Evolutionary conservation across 2,888 invertebrate species (phyloP).

Genomic region (Apoda limacodes): DNA sequence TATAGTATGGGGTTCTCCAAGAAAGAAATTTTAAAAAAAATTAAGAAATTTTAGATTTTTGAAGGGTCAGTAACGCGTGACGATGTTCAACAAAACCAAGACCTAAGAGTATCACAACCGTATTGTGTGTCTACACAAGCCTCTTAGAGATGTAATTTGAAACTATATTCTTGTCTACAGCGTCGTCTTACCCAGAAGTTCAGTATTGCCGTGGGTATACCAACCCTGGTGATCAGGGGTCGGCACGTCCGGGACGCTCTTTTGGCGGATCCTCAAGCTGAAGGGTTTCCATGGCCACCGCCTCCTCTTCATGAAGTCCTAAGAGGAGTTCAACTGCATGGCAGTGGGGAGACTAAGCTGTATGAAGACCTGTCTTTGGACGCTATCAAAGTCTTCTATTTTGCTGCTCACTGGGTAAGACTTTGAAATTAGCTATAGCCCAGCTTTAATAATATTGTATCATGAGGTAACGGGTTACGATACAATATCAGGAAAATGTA

Average conservation of each 20-base stretch:
- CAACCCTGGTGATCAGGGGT: slow-evolving; percentile 80
- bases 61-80: too few relatives aligned
- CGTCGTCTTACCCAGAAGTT: slow-evolving; percentile 80
- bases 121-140: too few relatives aligned
- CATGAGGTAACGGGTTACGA: too few relatives aligned
- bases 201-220: slow-evolving; percentile 81
- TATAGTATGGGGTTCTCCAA: too few relatives aligned
- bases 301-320: slow-evolving; percentile 73
- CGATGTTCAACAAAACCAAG: too few relatives aligned
- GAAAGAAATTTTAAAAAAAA: too few relatives aligned
- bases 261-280: slow-evolving; percentile 74
- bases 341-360: slow-evolving; percentile 39
- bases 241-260: slow-evolving; percentile 74
- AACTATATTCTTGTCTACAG: slow-evolving; percentile 68
- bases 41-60: too few relatives aligned
- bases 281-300: slow-evolving; percentile 84
- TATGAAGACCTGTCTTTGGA: slow-evolving; percentile 73
- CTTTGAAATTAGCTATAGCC: too few relatives aligned
- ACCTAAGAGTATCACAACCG: too few relatives aligned
- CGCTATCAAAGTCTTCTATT: slow-evolving; percentile 81
- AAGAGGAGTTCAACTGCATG: slow-evolving; percentile 58
- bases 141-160: too few relatives aligned
- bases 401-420: slow-evolving; percentile 91
- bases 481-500: too few relatives aligned
- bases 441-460: too few relatives aligned